Base-by-base conservation (phyloP, 1,140 invertebrate species). In the Aethina tumida region DNA sequence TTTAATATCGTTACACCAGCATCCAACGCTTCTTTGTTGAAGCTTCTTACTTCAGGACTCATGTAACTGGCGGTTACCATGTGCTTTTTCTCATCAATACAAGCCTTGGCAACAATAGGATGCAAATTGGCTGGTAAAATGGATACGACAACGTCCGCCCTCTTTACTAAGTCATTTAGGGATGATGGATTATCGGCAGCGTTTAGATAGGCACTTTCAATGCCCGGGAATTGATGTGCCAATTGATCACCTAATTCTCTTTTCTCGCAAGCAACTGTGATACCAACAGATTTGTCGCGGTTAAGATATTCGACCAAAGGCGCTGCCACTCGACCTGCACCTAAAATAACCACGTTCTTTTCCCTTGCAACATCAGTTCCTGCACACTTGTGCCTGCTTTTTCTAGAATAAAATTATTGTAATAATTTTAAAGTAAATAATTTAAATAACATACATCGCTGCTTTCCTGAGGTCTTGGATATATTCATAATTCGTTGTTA, bases 1-100 rank as follows among this genome's bases (percentile, higher is more conserved):
- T 97, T 77, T 19, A 98, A 66, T 27, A 97, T 75, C 0, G 91
- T 96, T 0, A 98, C 68, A 1, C 84, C 90, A 7, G 88, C 85
- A 28, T 84, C 74, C 30, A 75, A 70, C 0, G 92, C 92, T 41
- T 71, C 73, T 13, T 32, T 34, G 5, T 5, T 4, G 10, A 14
- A 6, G 10, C 10, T 27, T 6, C 29, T 21, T 17, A 49, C 42
- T 48, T 86, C 75, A 0, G 87, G 80, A 4, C 82, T 83, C 14
- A 90, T 76, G 53, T 99, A 99, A 37, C 90, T 96, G 0, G 94
- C 93, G 0, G 97, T 99, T 1, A 99, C 91, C 77, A 99, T 81
- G 58, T 99, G 89, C 0, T 78, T 83, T 26, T 79, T 76, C 35
- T 83, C 69, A 2, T 75, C 70, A 21, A 99, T 92, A 53, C 96